Evolutionary conservation across 1,140 invertebrate species (phyloP).

Genomic region (Papilio glaucus): DNA sequence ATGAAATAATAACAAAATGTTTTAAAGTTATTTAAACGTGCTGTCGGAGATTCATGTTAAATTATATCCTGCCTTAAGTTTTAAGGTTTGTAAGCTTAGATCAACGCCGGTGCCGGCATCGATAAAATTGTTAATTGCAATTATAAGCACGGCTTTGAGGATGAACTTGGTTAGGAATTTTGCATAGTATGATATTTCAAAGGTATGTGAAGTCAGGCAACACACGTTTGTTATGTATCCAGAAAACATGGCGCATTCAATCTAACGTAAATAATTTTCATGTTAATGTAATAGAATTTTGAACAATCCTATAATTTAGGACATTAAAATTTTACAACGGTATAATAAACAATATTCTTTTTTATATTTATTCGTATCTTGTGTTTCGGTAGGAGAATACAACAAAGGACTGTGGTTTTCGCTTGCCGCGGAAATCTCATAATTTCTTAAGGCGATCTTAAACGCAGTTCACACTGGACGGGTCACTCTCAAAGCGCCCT

Average conservation of each 20-base stretch:
- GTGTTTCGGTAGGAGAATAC: not conserved
- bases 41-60: not conserved
- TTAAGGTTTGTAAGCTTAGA: not conserved
- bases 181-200: not conserved
- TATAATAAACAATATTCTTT: not conserved
- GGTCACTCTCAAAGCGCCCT: constrained; percentile 55
- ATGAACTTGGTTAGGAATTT: not conserved
- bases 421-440: constrained; percentile 46
- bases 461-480: constrained; percentile 42
- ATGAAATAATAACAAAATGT: not conserved
- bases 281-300: too few species aligned
- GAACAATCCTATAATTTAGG: not conserved
- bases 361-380: not conserved
- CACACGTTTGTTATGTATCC: too few species aligned
- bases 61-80: not conserved
- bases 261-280: too few species aligned
- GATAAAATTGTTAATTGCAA: constrained; percentile 23
- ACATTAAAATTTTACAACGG: not conserved
- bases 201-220: not conserved
- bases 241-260: too few species aligned
- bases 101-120: not conserved
- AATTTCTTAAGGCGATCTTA: constrained; percentile 45
- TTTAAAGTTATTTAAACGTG: not conserved
- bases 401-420: constrained; percentile 33
- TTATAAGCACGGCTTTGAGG: not conserved